Evolutionary conservation across 1,140 invertebrate genomes (phyloP), one percentile per base, ranked within the genome.

Genomic region (Bombus terrestris): DNA sequence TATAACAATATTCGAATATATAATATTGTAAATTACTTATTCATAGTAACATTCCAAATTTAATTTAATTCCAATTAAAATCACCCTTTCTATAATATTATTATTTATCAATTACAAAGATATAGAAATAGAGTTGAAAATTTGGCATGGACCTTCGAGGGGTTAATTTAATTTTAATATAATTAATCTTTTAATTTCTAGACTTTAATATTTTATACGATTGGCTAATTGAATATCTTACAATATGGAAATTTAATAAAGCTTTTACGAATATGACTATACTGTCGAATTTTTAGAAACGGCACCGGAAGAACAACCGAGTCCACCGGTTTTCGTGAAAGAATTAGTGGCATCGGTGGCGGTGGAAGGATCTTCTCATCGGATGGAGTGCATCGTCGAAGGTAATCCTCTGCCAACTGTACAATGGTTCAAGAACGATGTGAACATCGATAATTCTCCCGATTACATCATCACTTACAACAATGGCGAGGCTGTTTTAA

Each of bases 371-470:
- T 94, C 92, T 41, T 93, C 96, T 0, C 96, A 97, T 92, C 96
- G 96, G 90, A 96, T 98, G 83, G 96, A 97, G 77, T 98, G 98
- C 91, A 96, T 96, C 72, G 97, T 98, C 6, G 96, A 96, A 78
- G 97, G 97, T 6, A 96, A 97, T 94, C 98, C 98, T 5, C 91
- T 98, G 69, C 97, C 98, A 10, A 97, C 96, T 13, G 97, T 98
- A 5, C 96, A 97, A 75, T 98, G 98, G 98, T 97, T 96, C 89
- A 98, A 98, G 93, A 96, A 98, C 91, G 96, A 96, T 57, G 93
- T 95, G 0, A 97, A 97, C 89, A 96, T 98, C 68, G 97, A 97
- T 90, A 97, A 97, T 93, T 97, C 95, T 53, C 96, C 97, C 3
- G 97, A 98, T 92, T 98, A 97, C 92, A 92, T 95, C 59, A 96